Evolutionary conservation across 2,888 invertebrate genomes (phyloP), one percentile per base, ranked within the genome.

Genomic region (Papilio gigon): DNA sequence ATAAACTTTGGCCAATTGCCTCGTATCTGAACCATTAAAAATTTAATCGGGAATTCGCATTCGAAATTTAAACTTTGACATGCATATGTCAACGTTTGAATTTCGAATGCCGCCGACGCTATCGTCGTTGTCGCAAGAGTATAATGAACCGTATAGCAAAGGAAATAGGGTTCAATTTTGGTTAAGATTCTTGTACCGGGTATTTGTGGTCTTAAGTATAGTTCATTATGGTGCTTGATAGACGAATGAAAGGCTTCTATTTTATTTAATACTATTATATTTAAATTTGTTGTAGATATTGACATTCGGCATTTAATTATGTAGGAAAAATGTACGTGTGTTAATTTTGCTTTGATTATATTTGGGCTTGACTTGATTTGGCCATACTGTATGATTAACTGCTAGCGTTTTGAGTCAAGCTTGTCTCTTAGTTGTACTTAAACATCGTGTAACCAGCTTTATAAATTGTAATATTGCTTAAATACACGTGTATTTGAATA

Each of bases 141-240:
- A 44, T 2, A 44, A 22, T 44, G 22, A 44, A 44, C 44, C 22
- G 9, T 44, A 44, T 9, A 2, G 1, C 4, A 3, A 11, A 22
- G 22, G 9, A 11, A 0, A 22, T 44, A 44, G 8, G 22, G 22
- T 44, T 44, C 44, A 44, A 44, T 44, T 44, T 44, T 1, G 17
- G 17, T 8, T 42, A 20, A n/a, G 4, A 11, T 42, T 42, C 12
- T 37, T 12, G 14, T 37, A 37, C 4, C 11, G 37, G 11, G 11
- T 37, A 37, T 37, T 37, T 37, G 37, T 37, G 37, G 42, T 42
- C 22, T 25, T 60, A 50, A 33, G 44, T 66, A 60, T 27, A 35
- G 17, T 42, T 42, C 8, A n/a, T 40, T 69, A 68, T 71, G 68
- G 68, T 69, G 71, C 64, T 71, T 67, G 64, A 56, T 60, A 63